A percentile compares a stretch with the other conserved stretches of the same genome.
These are phyloP conservation scores for Reticulitermes speratus DNA, from an alignment of 1,140 invertebrate species.

Conservation along the genomic window DNA sequence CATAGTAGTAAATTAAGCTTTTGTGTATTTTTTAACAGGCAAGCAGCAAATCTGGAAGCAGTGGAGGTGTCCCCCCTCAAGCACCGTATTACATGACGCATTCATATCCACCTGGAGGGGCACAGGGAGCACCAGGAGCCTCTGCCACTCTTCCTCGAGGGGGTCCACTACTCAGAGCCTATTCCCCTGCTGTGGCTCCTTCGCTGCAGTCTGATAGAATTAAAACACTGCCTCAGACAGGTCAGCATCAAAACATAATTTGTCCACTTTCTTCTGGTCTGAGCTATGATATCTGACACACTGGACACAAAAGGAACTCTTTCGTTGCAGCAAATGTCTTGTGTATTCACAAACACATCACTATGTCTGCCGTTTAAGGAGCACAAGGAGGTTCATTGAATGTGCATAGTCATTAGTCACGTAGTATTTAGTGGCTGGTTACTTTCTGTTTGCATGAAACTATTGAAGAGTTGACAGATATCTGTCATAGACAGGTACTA, in stretches of 20 bases:
- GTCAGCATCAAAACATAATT: conserved; percentile 10
- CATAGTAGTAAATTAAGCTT: background rate
- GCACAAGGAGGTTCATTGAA: no score
- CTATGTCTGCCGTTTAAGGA: no score
- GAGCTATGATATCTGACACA: background rate
- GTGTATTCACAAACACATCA: no score
- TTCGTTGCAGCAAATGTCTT: no score
- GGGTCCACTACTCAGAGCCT: conserved; percentile 62
- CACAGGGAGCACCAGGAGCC: conserved; percentile 42
- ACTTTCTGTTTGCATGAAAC: no score
- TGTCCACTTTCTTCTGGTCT: background rate
- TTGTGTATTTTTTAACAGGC: conserved; percentile 44
- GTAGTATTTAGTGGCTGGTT: no score
- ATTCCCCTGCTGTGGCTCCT: conserved; percentile 59
- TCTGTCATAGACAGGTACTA: no score
- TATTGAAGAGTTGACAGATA: no score
- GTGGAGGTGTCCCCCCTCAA: conserved; percentile 38
- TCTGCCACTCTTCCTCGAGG: conserved; percentile 62
- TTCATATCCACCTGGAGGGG: conserved; percentile 44
- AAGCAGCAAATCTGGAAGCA: conserved; percentile 47
- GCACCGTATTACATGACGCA: conserved; percentile 57
- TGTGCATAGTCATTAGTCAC: no score
- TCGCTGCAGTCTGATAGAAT: conserved; percentile 56
- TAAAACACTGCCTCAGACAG: conserved; percentile 43
- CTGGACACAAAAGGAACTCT: no score